These are phyloP conservation scores for Falcaria lacertinaria DNA, from an alignment of 2,888 invertebrate species.

Conservation along the genomic window DNA sequence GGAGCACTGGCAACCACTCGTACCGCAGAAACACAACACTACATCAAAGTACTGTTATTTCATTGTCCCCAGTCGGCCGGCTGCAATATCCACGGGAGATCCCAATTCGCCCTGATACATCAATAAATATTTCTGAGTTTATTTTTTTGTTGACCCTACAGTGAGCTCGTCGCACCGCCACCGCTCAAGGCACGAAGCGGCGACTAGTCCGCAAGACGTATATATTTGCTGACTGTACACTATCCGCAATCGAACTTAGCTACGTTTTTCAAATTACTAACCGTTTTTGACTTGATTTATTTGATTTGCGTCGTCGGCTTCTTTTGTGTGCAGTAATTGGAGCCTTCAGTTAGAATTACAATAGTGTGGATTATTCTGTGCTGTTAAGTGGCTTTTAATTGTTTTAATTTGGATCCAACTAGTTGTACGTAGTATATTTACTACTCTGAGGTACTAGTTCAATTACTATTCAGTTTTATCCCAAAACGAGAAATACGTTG, in stretches of 20 bases:
- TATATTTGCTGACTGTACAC: slow-evolving; percentile 69
- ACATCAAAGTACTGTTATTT: too few species aligned
- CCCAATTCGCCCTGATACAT: background rate
- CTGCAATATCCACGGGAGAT: too few species aligned
- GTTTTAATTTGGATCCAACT: too few species aligned
- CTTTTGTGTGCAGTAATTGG: background rate
- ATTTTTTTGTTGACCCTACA: slow-evolving; percentile 32
- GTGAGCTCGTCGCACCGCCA: slow-evolving; percentile 35
- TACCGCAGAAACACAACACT: too few species aligned
- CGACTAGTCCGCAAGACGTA: slow-evolving; percentile 69
- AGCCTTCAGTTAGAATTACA: background rate
- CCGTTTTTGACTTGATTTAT: slow-evolving; percentile 28
- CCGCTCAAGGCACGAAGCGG: slow-evolving; percentile 60
- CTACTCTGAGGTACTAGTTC: too few species aligned
- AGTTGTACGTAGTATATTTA: too few species aligned
- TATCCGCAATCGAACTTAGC: slow-evolving; percentile 45
- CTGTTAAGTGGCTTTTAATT: too few species aligned
- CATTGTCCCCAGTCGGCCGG: too few species aligned
- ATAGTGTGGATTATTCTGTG: background rate
- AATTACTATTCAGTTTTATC: too few species aligned
- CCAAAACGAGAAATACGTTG: too few species aligned
- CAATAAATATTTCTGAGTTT: background rate
- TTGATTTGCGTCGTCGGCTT: slow-evolving; percentile 17
- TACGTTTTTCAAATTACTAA: slow-evolving; percentile 55
- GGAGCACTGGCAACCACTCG: too few species aligned